These are phyloP conservation scores for Unio pictorum DNA, from an alignment of 2,888 invertebrate genomes.

Conservation along the genomic window DNA sequence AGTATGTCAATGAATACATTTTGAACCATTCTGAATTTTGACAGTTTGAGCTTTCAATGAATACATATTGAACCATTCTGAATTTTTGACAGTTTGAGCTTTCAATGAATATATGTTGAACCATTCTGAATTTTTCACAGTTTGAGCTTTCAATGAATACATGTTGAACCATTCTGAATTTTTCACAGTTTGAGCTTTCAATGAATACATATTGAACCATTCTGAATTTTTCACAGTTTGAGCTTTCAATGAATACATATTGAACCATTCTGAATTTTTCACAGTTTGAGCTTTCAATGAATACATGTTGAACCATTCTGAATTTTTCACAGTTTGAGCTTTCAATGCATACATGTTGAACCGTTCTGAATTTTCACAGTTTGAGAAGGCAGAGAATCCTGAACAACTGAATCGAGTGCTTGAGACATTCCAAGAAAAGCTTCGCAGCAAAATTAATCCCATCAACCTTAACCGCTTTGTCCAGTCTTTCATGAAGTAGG, in stretches of 20 bases:
- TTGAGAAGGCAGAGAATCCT: constrained; percentile 66
- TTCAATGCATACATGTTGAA: no score
- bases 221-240: constrained; percentile 4
- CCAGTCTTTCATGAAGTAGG: constrained; percentile 86
- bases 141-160: no score
- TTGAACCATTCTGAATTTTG: constrained; percentile 4
- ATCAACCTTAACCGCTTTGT: constrained; percentile 88
- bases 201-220: neutral
- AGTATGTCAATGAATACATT: no score
- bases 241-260: neutral
- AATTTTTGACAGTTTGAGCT: constrained; percentile 2
- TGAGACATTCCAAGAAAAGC: constrained; percentile 82
- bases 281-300: no score
- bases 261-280: constrained; percentile 3
- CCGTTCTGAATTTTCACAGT: constrained; percentile 46
- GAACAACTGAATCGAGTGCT: constrained; percentile 79
- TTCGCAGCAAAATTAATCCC: constrained; percentile 82
- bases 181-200: neutral
- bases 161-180: neutral
- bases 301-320: neutral
- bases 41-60: no score
- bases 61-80: neutral
- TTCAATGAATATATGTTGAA: neutral
- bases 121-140: constrained; percentile 4
- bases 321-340: constrained; percentile 4